These are phyloP conservation scores for Smittia sp. DNA, from an alignment of 2,888 invertebrate species.

Conservation along the genomic window DNA sequence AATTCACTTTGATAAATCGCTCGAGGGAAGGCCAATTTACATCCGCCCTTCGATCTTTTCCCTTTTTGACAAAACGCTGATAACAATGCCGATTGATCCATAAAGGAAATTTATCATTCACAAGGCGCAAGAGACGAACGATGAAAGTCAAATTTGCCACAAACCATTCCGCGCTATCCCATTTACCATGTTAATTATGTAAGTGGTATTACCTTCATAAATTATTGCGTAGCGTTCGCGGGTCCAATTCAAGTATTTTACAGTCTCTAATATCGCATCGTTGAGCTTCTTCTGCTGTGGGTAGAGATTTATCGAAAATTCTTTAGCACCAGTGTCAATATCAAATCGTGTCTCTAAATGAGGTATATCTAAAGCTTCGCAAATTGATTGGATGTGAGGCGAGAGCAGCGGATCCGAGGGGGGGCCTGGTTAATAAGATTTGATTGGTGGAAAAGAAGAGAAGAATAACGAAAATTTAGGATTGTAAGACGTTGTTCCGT, in stretches of 20 bases:
- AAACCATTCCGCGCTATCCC: not conserved
- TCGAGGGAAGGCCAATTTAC: slow-evolving; percentile 35
- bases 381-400: slow-evolving; percentile 82
- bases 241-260: slow-evolving; percentile 87
- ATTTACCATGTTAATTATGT: not conserved
- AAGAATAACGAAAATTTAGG: no score
- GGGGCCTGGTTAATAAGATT: slow-evolving; percentile 11
- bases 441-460: not conserved
- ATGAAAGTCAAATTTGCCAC: not conserved
- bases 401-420: slow-evolving; percentile 80
- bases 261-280: slow-evolving; percentile 79
- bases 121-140: not conserved
- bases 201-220: slow-evolving; percentile 71
- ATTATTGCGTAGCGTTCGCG: slow-evolving; percentile 72
- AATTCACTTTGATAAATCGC: slow-evolving; percentile 36
- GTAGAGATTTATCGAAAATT: slow-evolving; percentile 84
- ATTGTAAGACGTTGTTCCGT: no score
- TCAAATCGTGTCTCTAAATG: slow-evolving; percentile 77
- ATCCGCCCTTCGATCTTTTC: not conserved
- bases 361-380: slow-evolving; percentile 85
- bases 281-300: slow-evolving; percentile 81
- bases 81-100: slow-evolving; percentile 38
- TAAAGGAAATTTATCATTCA: slow-evolving; percentile 35
- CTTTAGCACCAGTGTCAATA: slow-evolving; percentile 59
- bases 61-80: not conserved